phyloP scores from a whole-genome alignment of 2,888 invertebrate genomes.

The Psococerastis gibbosa region DNA sequence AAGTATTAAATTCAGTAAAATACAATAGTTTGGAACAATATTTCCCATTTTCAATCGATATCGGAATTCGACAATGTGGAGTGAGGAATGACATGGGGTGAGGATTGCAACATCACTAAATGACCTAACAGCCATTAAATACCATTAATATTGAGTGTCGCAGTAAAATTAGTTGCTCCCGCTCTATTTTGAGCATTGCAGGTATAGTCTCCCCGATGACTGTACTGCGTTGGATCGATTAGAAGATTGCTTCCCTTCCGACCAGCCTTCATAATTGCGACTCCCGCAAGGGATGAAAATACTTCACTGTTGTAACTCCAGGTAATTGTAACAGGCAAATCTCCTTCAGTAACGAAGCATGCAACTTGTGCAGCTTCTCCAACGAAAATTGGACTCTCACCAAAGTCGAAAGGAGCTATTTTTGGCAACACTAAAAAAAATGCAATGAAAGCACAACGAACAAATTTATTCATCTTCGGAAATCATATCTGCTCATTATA shows the following conservation, averaged over 20 bases:
- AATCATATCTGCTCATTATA: no score
- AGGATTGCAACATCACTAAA: no score
- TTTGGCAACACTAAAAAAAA: conserved; percentile 23
- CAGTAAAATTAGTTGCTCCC: conserved; percentile 24
- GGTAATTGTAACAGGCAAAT: conserved; percentile 27
- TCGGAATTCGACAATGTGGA: no score
- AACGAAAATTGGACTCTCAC: conserved; percentile 22
- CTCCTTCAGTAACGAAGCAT: conserved; percentile 23
- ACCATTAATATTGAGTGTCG: conserved; percentile 26
- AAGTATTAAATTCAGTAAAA: no score
- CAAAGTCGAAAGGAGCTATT: conserved; percentile 25
- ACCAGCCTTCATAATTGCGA: conserved; percentile 21
- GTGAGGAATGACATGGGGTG: no score
- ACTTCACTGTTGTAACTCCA: conserved; percentile 28
- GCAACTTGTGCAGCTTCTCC: conserved; percentile 23
- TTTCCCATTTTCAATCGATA: no score
- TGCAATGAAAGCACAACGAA: no score
- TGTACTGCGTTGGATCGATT: conserved; percentile 22
- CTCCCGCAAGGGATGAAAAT: conserved; percentile 28
- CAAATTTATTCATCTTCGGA: no score
- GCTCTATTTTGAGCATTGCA: conserved; percentile 26
- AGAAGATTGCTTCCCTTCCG: conserved; percentile 22
- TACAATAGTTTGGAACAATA: no score
- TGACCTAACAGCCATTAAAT: conserved; percentile 15
- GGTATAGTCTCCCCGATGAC: conserved; percentile 27